Base-by-base conservation (phyloP, 2,113 vertebrate genomes). In the Psettodes erumei region DNA sequence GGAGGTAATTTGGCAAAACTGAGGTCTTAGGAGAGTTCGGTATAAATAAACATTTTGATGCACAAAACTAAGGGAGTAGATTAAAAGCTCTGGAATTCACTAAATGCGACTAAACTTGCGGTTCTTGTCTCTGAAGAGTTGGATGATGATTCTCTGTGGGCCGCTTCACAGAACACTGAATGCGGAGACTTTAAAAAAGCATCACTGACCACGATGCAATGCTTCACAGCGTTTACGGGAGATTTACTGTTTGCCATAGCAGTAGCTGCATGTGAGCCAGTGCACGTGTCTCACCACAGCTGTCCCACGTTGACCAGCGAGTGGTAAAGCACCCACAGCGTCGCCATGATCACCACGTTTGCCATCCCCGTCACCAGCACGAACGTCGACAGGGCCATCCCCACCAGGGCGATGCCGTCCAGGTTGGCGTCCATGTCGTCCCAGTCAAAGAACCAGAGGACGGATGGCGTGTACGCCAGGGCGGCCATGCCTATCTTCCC, bases 381-480 rank as follows among this genome's bases (percentile, higher is more conserved):
- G 1, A 96, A 96, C 0, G 89, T 87, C 0, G 97, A 96, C 60
- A 93, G 10, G 0, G 75, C 90, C 93, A 98, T 78, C 16, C 98
- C 98, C 0, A 79, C 37, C 62, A 96, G 50, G 1, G 97, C 95
- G 0, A 98, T 88, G 69, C 47, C 33, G 1, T 98, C 96, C 87
- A 99, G 89, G 93, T 92, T 92, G 83, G 88, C 59, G 48, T 99
- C 94, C 96, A 97, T 97, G 84, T 91, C 62, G 0, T 90, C 91
- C 98, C 97, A 98, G 88, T 96, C 96, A 83, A 96, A 47, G 70
- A 98, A 91, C 97, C 97, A 99, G 71, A 99, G 33, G 62, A 98
- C 0, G 0, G 96, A 96, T 0, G 97, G 97, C 0, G 96, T 87
- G 2, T 95, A 96, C 8, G 94, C 93, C 79, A 98, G 64, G 8